Conservation (phyloP, 2,888 invertebrate species). For the Phortica magna region DNA sequence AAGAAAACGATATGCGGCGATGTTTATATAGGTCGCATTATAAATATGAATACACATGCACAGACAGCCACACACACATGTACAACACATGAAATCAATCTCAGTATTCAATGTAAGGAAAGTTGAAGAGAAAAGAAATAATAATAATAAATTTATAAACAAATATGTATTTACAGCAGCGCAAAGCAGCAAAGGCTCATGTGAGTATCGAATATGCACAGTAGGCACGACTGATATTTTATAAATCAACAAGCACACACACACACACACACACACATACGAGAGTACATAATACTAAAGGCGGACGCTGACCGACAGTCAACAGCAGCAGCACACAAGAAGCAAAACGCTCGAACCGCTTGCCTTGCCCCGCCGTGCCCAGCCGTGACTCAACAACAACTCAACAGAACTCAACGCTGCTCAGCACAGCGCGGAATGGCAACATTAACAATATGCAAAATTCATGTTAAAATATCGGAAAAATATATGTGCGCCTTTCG, state of each 20-base stretch:
- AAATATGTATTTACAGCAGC: not conserved
- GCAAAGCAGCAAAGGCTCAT: not conserved
- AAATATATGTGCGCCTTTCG: conserved; percentile 63
- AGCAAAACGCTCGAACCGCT: not conserved
- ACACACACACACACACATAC: not conserved
- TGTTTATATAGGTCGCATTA: not conserved
- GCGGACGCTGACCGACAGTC: not conserved
- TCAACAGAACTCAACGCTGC: not conserved
- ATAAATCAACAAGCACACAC: not conserved
- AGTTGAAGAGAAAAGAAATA: not conserved
- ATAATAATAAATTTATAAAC: conserved; percentile 17
- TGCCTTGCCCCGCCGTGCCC: not conserved
- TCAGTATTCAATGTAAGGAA: not conserved
- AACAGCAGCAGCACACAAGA: not conserved
- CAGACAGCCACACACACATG: not conserved
- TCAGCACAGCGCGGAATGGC: conserved; percentile 51
- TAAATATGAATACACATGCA: not conserved
- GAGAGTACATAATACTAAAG: not conserved
- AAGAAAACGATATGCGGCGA: not conserved
- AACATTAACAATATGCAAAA: conserved; percentile 75
- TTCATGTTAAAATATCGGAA: conserved; percentile 75
- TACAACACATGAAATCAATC: not conserved
- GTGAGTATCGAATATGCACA: not conserved
- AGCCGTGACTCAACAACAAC: not conserved
- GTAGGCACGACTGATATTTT: not conserved